Evolutionary conservation across 2,888 invertebrate species (phyloP), one percentile per base, ranked within the genome.

Genomic region (Epirrhoe alternata): DNA sequence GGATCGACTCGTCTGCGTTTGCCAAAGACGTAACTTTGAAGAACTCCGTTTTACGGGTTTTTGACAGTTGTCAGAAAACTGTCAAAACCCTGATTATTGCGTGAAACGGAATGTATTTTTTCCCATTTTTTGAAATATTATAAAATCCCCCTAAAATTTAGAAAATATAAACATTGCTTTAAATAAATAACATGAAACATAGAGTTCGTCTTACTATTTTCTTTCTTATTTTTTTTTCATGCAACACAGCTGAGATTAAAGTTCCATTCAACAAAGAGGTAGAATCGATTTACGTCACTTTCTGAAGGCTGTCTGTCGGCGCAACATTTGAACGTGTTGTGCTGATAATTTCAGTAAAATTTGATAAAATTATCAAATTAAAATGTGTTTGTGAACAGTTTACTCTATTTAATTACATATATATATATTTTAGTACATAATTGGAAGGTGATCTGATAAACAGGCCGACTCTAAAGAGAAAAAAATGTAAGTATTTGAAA

Each of bases 321-420:
- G 92, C 89, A 90, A 91, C 90, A 90, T 92, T 92, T 90, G 78
- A 92, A 92, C 84, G 83, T 70, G 72, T 67, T 73, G 74, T 72
- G 75, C 73, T 69, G 77, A 82, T 78, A 84, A 81, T 74, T 77
- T 77, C 68, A 64, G 54, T 72, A 64, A 76, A 78, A 77, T 80
- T 72, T 57, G 61, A 65, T 61, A 74, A 78, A 42, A 77, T 74
- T 73, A 50, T 65, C 54, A 58, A 58, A 66, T 68, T 68, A 78
- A 76, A 77, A 81, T 81, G 77, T 62, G 66, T 62, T 61, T 69
- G 65, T 71, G 70, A 69, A 59, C 47, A 68, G 60, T 64, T 66
- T 60, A 24, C 45, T 14, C 47, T 56, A 53, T 47, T 55, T 57
- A 57, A 52, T 47, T 54, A 2, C n/a, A n/a, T 7, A 6, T 56